These are phyloP conservation scores for Ceratosolen fusciceps DNA, from an alignment of 1,140 invertebrate genomes.

Conservation along the genomic window DNA sequence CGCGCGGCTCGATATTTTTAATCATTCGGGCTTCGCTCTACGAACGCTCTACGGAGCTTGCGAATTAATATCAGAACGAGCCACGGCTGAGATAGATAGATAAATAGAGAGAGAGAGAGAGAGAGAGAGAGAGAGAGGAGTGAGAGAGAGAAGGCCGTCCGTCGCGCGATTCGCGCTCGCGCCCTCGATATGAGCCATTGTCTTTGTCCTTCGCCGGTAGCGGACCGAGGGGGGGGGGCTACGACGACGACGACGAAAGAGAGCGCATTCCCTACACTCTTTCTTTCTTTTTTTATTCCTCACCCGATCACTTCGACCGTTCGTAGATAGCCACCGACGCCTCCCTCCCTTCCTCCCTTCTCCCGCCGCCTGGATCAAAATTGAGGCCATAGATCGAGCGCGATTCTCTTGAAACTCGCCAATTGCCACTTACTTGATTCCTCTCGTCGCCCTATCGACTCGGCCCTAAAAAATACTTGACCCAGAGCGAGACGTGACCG, in stretches of 20 bases:
- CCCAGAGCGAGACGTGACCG: not conserved
- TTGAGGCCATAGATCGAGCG: conserved; percentile 29
- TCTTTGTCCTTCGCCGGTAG: too few species aligned
- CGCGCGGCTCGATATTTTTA: conserved; percentile 13
- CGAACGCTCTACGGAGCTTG: not conserved
- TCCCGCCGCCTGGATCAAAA: conserved; percentile 5
- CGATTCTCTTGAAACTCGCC: not conserved
- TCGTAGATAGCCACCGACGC: too few species aligned
- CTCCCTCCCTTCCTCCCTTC: too few species aligned
- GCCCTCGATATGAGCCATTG: conserved; percentile 17
- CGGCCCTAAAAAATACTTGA: not conserved
- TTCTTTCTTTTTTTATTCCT: too few species aligned
- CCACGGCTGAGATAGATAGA: not conserved
- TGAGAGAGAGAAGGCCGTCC: conserved; percentile 9
- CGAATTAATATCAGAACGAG: conserved; percentile 3
- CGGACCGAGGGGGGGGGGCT: too few species aligned
- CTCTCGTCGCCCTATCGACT: not conserved
- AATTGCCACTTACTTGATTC: not conserved
- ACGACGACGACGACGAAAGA: conserved; percentile 13
- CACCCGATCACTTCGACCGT: too few species aligned
- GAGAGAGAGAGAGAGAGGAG: too few species aligned
- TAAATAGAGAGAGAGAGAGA: too few species aligned
- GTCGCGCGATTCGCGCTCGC: not conserved
- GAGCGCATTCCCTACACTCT: too few species aligned
- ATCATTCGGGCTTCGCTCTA: not conserved